Conservation (phyloP, 2,113 vertebrate genomes). For the Myotis yumanensis region DNA sequence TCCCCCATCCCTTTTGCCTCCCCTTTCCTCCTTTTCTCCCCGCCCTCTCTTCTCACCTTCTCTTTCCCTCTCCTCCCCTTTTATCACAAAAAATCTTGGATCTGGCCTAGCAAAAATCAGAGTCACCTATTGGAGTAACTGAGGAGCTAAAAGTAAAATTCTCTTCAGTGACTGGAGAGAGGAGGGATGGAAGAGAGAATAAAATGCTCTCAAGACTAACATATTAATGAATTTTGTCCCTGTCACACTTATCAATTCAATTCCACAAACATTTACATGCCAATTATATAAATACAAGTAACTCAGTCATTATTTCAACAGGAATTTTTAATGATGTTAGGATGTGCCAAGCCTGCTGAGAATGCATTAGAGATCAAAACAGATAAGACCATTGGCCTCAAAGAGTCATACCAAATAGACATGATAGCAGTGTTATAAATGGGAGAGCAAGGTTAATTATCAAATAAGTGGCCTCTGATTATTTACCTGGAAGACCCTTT, state of each 20-base stretch:
- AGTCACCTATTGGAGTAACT: neutral
- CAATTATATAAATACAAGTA: neutral
- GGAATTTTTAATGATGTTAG: neutral
- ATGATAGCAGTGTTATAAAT: neutral
- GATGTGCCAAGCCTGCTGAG: neutral
- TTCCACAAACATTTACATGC: neutral
- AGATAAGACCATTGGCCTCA: neutral
- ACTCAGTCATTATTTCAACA: neutral
- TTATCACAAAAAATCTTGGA: neutral
- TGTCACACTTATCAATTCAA: neutral
- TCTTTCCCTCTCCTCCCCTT: accelerated
- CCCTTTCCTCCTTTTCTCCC: neutral
- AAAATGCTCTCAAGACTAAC: neutral
- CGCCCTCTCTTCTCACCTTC: neutral
- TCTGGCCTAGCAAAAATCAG: neutral
- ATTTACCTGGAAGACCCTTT: neutral
- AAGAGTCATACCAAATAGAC: neutral
- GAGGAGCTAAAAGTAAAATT: neutral
- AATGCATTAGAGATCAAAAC: neutral
- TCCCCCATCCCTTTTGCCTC: neutral
- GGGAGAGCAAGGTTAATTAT: neutral
- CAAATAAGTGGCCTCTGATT: neutral
- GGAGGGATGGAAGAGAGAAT: neutral
- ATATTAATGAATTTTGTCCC: neutral
- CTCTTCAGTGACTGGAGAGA: neutral